These are phyloP conservation scores for Hippolais icterina DNA, from an alignment of 2,113 vertebrate genomes.

Conservation along the genomic window DNA sequence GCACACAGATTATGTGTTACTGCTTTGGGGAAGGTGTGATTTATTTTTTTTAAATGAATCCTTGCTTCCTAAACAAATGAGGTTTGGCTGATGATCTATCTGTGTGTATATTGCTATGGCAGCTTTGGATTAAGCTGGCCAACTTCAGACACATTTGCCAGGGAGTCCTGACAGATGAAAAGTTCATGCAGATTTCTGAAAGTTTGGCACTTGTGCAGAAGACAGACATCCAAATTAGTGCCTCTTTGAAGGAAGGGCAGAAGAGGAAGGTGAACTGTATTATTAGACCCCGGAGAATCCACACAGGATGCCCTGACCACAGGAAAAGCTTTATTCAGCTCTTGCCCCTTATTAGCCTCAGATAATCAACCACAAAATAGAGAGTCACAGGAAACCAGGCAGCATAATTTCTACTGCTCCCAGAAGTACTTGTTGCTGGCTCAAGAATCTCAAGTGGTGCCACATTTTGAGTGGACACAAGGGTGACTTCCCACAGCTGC, in stretches of 20 bases:
- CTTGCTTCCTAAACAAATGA: not conserved
- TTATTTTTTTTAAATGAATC: not conserved
- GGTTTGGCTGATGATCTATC: not conserved
- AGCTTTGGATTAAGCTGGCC: not conserved
- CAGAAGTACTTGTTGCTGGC: not conserved
- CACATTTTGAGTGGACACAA: not conserved
- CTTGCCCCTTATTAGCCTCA: constrained; percentile 38
- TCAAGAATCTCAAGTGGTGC: not conserved
- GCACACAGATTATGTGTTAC: not conserved
- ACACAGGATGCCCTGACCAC: constrained; percentile 59
- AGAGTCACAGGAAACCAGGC: constrained; percentile 41
- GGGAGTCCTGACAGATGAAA: not conserved
- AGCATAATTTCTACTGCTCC: not conserved
- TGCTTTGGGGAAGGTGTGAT: not conserved
- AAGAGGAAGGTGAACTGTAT: constrained; percentile 62
- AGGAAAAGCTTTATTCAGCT: constrained; percentile 58
- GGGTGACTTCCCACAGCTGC: not conserved
- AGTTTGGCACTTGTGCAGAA: not conserved
- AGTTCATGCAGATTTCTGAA: not conserved
- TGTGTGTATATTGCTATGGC: not conserved
- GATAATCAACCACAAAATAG: constrained; percentile 56
- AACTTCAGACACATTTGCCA: not conserved
- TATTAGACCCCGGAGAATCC: constrained; percentile 51
- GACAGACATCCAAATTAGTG: constrained; percentile 21
- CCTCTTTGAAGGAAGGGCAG: constrained; percentile 18